phyloP scores from a whole-genome alignment of 2,888 invertebrate genomes.

The Nomada ferruginata region DNA sequence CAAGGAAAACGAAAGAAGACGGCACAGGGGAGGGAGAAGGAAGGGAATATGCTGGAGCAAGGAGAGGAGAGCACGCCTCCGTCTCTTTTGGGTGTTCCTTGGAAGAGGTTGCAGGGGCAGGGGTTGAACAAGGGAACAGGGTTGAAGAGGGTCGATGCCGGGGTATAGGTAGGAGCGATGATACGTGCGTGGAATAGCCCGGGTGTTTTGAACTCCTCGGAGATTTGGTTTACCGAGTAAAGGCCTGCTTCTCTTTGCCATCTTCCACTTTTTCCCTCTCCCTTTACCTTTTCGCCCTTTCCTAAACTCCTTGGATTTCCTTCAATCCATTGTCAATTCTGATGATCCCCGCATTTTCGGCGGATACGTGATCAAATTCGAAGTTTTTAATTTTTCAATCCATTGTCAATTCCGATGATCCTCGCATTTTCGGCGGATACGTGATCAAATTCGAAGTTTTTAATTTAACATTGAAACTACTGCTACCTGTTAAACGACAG shows the following conservation, averaged over 20 bases:
- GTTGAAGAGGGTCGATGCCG: conserved; percentile 60
- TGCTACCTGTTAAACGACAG: too few relatives aligned
- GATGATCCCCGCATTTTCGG: background rate
- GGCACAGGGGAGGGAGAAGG: conserved; percentile 36
- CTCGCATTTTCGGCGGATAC: background rate
- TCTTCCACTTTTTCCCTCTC: conserved; percentile 2
- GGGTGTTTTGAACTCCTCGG: conserved; percentile 76
- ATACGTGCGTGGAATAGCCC: conserved; percentile 80
- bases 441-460: background rate
- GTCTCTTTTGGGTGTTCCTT: conserved; percentile 41
- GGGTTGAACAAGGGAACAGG: conserved; percentile 38
- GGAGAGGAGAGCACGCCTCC: conserved; percentile 26
- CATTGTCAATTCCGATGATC: background rate
- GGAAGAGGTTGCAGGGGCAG: conserved; percentile 53
- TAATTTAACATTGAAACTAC: background rate
- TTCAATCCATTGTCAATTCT: conserved; percentile 11
- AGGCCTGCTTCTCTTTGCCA: conserved; percentile 51
- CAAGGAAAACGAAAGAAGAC: conserved; percentile 8
- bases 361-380: background rate
- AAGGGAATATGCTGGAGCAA: conserved; percentile 20
- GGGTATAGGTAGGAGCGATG: conserved; percentile 72
- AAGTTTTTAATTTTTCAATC: background rate
- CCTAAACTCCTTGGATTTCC: conserved; percentile 42
- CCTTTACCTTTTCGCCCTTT: background rate
- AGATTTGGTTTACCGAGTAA: conserved; percentile 75